A percentile compares a stretch with the other conserved stretches of the same genome.
Conservation (phyloP, 1,140 invertebrate species). For the Polyergus mexicanus region DNA sequence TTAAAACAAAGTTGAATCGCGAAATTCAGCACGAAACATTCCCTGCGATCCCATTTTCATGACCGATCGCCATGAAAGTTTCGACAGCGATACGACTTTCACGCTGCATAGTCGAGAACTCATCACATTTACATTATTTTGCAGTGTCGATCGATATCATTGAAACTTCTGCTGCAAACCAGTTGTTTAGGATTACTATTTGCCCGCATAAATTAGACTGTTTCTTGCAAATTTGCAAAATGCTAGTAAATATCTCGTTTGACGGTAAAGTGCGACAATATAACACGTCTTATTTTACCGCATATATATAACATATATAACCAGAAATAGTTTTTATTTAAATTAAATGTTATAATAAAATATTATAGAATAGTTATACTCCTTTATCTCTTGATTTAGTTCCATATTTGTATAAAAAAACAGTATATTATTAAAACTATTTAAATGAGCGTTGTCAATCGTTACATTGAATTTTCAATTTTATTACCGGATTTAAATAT, state of each 20-base stretch:
- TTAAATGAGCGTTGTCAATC: background rate
- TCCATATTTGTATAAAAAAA: no score
- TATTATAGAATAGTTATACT: no score
- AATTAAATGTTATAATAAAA: conserved; percentile 1
- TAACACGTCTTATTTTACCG: background rate
- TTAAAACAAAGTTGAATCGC: conserved; percentile 47
- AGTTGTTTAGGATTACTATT: conserved; percentile 52
- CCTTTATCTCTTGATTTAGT: no score
- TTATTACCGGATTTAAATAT: background rate
- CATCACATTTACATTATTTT: conserved; percentile 56
- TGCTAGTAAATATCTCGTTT: conserved; percentile 20
- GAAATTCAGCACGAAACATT: conserved; percentile 36
- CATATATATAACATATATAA: background rate
- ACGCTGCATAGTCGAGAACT: conserved; percentile 17
- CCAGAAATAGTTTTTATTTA: background rate
- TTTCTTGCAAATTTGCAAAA: conserved; percentile 4
- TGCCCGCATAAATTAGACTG: conserved; percentile 15
- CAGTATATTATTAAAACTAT: no score
- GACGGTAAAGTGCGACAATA: background rate
- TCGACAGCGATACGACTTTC: conserved; percentile 58
- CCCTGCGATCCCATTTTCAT: conserved; percentile 40
- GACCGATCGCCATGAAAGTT: conserved; percentile 58
- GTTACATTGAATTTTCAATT: background rate
- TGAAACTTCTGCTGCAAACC: conserved; percentile 50
- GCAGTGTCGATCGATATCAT: conserved; percentile 43